Conservation (phyloP, 2,797 vertebrate species). For the Esox masquinongy region DNA sequence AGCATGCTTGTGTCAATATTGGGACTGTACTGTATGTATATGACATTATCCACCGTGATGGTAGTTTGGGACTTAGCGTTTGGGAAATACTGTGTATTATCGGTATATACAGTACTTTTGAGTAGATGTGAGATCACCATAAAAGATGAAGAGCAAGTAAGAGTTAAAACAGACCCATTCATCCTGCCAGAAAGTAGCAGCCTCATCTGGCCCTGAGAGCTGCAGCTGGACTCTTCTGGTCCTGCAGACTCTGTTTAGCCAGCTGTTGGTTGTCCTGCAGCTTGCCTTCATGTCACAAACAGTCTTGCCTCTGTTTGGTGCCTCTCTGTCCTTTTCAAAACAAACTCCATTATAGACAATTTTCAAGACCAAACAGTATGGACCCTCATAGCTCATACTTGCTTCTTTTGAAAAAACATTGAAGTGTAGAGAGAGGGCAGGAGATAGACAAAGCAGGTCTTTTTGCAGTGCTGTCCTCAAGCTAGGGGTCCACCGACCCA, state of each 20-base stretch:
- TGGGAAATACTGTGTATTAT: background rate
- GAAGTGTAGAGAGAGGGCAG: conserved; percentile 12
- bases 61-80: background rate
- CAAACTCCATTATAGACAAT: conserved; percentile 39
- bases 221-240: conserved; percentile 52
- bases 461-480: conserved; percentile 20
- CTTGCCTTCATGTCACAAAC: conserved; percentile 45
- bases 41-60: background rate
- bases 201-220: conserved; percentile 24
- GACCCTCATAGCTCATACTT: conserved; percentile 8
- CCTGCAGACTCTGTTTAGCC: conserved; percentile 46
- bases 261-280: conserved; percentile 48
- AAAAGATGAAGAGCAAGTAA: conserved; percentile 29
- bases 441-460: conserved; percentile 24
- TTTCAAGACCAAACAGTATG: conserved; percentile 33
- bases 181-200: conserved; percentile 42
- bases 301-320: conserved; percentile 34
- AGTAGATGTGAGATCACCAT: background rate
- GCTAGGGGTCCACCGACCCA: background rate
- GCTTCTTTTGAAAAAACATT: conserved; percentile 18
- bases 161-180: background rate
- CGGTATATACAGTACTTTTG: background rate
- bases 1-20: background rate
- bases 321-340: conserved; percentile 44
- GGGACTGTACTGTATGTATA: background rate